Evolutionary conservation across 2,113 vertebrate genomes (phyloP), one percentile per base, ranked within the genome.

Genomic region (Corythoichthys intestinalis): DNA sequence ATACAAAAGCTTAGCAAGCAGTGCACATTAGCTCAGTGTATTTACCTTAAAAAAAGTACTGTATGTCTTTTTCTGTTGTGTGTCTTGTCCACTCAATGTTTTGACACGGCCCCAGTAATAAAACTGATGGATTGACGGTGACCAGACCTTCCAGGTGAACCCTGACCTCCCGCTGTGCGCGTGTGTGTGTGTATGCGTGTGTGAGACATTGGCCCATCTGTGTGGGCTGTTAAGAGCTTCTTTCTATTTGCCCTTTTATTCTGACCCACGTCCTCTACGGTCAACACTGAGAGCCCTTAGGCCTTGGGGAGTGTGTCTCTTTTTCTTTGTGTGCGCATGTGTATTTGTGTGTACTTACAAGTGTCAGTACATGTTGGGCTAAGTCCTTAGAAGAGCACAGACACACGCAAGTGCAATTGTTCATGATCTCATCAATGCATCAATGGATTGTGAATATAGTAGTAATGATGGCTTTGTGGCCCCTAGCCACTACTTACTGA

Each of bases 101-200:
- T 76, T 87, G 87, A 76, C 87, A 86, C 68, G 71, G 41, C 64
- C 20, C 44, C 49, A 35, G 76, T 84, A 81, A 91, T 93, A 92
- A 93, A 93, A 87, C 84, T 92, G 91, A 93, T 91, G 86, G 86
- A 92, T 90, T 84, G 83, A 86, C 66, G 72, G 77, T 88, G 89
- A 90, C 86, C 89, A 87, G 81, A 86, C 84, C 86, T 85, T 81
- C 68, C 91, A 90, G 87, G 89, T 91, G 92, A 92, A 89, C 92
- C 89, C 85, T 93, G 91, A 92, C 91, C 92, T 84, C 78, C 74
- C 70, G 60, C 54, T 73, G 17, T 39, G 60, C 63, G 68, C 64
- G 65, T 67, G 66, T 74, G 74, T 75, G 69, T 63, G 65, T 67
- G 65, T 71, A 61, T 64, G 70, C 70, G 74, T 75, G 76, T 74